Percentiles rank a stretch among this genome's conserved stretches.
Evolutionary conservation across 2,888 invertebrate species (phyloP).

Genomic region (Polyploca ridens): DNA sequence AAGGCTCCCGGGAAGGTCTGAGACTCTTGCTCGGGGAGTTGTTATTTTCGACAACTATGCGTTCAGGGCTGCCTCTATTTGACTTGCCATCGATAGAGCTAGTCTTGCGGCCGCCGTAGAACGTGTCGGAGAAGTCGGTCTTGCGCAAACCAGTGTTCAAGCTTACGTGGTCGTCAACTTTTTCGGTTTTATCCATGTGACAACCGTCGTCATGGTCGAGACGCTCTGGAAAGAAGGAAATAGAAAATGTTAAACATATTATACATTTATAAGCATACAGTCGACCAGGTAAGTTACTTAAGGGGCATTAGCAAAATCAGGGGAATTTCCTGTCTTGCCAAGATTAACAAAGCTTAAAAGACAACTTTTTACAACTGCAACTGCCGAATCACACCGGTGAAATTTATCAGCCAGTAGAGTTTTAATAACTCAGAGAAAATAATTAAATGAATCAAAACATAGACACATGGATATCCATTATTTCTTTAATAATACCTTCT

Average conservation of each 20-base stretch:
- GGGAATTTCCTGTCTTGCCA: too few species aligned
- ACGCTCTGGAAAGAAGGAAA: constrained; percentile 83
- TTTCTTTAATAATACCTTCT: not conserved
- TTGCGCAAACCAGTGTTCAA: constrained; percentile 89
- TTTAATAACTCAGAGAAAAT: too few species aligned
- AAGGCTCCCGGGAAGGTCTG: constrained; percentile 64
- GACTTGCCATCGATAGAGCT: constrained; percentile 70
- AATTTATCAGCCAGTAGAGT: too few species aligned
- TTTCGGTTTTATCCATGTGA: constrained; percentile 68
- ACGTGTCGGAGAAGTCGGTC: constrained; percentile 87
- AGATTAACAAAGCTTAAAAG: too few species aligned
- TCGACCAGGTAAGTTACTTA: not conserved
- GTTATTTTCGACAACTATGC: constrained; percentile 69
- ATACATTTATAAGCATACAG: not conserved
- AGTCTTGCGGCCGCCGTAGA: constrained; percentile 83
- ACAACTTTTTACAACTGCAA: too few species aligned
- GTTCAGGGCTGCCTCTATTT: constrained; percentile 73
- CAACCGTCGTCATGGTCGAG: constrained; percentile 83
- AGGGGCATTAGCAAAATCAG: not conserved
- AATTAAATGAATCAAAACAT: too few species aligned
- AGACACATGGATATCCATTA: not conserved
- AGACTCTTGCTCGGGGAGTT: constrained; percentile 76
- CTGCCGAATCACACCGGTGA: too few species aligned
- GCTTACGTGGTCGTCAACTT: constrained; percentile 85
- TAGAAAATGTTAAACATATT: not conserved